Base-by-base conservation (phyloP, 2,888 invertebrate species). In the Unio delphinus region DNA sequence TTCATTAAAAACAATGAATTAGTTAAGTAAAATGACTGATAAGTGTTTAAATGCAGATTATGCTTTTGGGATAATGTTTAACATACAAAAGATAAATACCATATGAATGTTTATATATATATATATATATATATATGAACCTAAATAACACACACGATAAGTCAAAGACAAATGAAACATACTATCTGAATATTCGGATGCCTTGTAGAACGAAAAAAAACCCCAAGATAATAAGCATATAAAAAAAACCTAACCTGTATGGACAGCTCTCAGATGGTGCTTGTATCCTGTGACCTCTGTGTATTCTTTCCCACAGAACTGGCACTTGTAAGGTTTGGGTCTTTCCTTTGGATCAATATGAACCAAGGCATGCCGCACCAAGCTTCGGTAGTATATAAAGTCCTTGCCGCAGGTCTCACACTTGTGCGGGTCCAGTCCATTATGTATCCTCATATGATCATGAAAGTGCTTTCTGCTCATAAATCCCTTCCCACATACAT, bases 211-310 rank as follows among this genome's bases (percentile, higher is more conserved):
- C 11, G 15, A 15, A 45, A 45, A 11, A 34, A 8, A 34, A 34
- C 8, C 34, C 23, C 23, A 23, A 34, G 3, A 45, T 11, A 45
- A 45, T 15, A 45, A 11, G 11, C 23, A 58, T 23, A 17, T 15
- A 20, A 58, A 58, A 11, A 11, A n/a, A 58, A 58, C 20, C 59
- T 34, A 60, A 77, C 77, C 77, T 71, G 77, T 77, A 57, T 77
- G 77, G 3, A 77, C 77, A 59, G 77, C 69, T 61, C 77, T 64
- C 56, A 77, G 65, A 62, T 77, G 77, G 57, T 77, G 77, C 55
- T 77, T 77, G 58, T 73, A 77, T 45, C 77, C 77, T 7, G 77
- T 77, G n/a, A 77, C 77, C 60, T 77, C 77, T 60, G 77, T 77
- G 61, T 77, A 77, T 20, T 77, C 77, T 30, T 77, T 77, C n/a